Evolutionary conservation across 2,888 invertebrate genomes (phyloP).

Genomic region (Drosophila macrospina): DNA sequence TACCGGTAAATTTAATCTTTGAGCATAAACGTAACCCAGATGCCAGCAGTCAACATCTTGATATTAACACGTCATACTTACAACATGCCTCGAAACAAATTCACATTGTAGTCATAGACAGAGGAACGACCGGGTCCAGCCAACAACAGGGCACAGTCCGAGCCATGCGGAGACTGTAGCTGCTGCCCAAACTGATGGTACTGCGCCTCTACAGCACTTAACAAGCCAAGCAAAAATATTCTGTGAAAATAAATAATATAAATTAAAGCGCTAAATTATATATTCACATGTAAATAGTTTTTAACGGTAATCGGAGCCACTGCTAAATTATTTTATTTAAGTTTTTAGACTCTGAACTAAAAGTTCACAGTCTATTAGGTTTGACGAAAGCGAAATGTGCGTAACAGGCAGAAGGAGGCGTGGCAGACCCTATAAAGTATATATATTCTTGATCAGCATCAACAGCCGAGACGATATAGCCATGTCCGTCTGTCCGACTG

Average conservation of each 20-base stretch:
- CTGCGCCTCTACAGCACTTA: slow-evolving; percentile 68
- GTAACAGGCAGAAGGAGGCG: no score
- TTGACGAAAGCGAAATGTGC: no score
- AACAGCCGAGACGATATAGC: no score
- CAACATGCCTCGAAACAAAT: slow-evolving; percentile 92
- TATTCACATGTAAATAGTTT: background rate
- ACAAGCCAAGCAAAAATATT: slow-evolving; percentile 75
- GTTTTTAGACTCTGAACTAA: no score
- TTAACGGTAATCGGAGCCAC: background rate
- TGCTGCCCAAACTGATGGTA: slow-evolving; percentile 82
- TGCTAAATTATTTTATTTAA: background rate
- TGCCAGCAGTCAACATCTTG: slow-evolving; percentile 12
- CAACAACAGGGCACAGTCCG: slow-evolving; percentile 92
- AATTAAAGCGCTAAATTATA: background rate
- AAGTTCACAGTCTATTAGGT: no score
- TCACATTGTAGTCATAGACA: slow-evolving; percentile 93
- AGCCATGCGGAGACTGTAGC: slow-evolving; percentile 83
- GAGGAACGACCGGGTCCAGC: slow-evolving; percentile 92
- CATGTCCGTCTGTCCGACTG: no score
- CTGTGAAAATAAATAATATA: slow-evolving; percentile 65
- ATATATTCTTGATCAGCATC: no score
- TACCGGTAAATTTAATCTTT: background rate
- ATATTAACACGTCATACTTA: slow-evolving; percentile 87
- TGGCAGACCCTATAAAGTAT: no score
- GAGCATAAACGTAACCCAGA: slow-evolving; percentile 40